Base-by-base conservation (phyloP, 1,140 invertebrate genomes). In the Drosophila gunungcola region DNA sequence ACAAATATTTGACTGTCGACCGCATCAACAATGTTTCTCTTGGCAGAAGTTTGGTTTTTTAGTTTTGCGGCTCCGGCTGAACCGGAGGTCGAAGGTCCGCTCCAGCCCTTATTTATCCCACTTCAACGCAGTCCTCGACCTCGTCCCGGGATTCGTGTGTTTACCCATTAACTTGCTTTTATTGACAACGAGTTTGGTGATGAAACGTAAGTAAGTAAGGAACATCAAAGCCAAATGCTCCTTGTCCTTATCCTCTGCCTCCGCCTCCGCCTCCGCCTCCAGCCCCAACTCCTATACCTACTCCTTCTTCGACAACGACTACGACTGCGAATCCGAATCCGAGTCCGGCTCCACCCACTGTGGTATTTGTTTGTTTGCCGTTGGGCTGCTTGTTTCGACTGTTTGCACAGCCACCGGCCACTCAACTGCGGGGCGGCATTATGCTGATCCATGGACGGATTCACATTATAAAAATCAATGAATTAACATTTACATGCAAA, bases 401-500 rank as follows among this genome's bases (percentile, higher is more conserved):
- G 84, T 88, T 89, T 88, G 55, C 75, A 72, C 70, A 82, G 45
- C 68, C 53, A 55, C 51, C 55, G 53, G 49, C 48, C 48, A 45
- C 16, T 39, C 29, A 57, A 32, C 29, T 32, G 29, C 29, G 29
- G 29, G 29, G 29, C 29, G 29, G 29, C 29, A 32, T 32, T 32
- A 32, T 32, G 29, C 29, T 32, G 29, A 32, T 29, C 46, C 80
- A 58, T 79, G 80, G 78, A 72, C 55, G 70, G 68, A 52, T 67
- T 69, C 69, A 72, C 84, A 88, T 88, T 80, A 89, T 83, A 88
- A 89, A 88, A 88, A 88, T 88, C 84, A 88, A 88, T 88, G 84
- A 89, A 88, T 89, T 88, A 88, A 83, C 83, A 89, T 88, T 88
- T 89, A 84, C 84, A 88, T 84, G 80, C 73, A 78, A 63, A 89